These are phyloP conservation scores for Gambusia holbrooki DNA, from an alignment of 2,113 vertebrate genomes.

Conservation along the genomic window DNA sequence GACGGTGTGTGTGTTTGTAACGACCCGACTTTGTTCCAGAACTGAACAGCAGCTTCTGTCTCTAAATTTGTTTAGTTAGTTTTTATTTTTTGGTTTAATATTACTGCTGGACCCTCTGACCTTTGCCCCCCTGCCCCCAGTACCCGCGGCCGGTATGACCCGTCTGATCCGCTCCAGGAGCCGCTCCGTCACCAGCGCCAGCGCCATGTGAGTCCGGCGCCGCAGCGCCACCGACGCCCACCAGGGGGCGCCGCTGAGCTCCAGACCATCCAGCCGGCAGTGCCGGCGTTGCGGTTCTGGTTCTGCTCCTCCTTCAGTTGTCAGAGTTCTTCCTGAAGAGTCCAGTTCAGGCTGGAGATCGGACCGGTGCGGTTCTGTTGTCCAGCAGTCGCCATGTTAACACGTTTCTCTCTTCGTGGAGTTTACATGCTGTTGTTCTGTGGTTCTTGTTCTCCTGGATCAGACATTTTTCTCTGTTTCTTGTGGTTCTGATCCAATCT, in stretches of 20 bases:
- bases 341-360: background rate
- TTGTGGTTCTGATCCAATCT: background rate
- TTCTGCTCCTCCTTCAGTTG: background rate
- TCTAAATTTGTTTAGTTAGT: too few relatives aligned
- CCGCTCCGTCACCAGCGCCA: conserved; percentile 90
- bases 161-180: conserved; percentile 90
- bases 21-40: too few relatives aligned
- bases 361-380: background rate
- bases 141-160: conserved; percentile 93
- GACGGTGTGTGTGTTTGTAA: too few relatives aligned
- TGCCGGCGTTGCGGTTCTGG: conserved; percentile 4
- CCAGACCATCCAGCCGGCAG: background rate
- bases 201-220: conserved; percentile 86
- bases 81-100: too few relatives aligned
- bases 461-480: conserved; percentile 12
- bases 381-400: conserved; percentile 19
- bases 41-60: too few relatives aligned
- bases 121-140: conserved; percentile 69
- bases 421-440: background rate
- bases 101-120: background rate
- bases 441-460: conserved; percentile 24
- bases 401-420: background rate
- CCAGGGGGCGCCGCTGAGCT: conserved; percentile 55
- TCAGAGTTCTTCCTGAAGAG: conserved; percentile 2
- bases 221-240: conserved; percentile 78